A percentile compares a stretch with the other conserved stretches of the same genome.
These are phyloP conservation scores for Halcyon senegalensis DNA, from an alignment of 2,113 vertebrate genomes.

Conservation along the genomic window DNA sequence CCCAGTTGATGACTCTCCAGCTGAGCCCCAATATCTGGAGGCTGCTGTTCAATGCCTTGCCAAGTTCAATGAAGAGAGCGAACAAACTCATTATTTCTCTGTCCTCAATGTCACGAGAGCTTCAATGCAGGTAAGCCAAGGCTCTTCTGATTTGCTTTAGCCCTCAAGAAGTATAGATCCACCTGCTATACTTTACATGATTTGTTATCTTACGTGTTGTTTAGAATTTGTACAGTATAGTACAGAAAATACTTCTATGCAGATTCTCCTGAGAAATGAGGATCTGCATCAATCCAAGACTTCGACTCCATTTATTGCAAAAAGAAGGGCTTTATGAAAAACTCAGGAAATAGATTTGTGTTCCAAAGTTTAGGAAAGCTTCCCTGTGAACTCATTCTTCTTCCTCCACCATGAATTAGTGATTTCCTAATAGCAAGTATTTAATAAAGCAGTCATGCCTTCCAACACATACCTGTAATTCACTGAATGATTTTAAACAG, in stretches of 20 bases:
- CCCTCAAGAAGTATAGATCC: neutral
- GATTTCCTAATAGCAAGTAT: neutral
- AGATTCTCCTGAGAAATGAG: neutral
- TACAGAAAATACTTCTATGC: neutral
- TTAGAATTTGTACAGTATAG: neutral
- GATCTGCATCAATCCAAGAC: neutral
- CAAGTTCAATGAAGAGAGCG: slow-evolving; percentile 56
- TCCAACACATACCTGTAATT: neutral
- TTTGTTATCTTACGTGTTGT: neutral
- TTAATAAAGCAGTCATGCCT: neutral
- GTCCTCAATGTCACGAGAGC: slow-evolving; percentile 57
- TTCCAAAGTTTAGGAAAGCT: neutral
- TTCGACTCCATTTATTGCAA: neutral
- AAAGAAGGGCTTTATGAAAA: neutral
- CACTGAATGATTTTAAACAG: neutral
- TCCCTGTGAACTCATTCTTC: neutral
- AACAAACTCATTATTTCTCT: slow-evolving; percentile 53
- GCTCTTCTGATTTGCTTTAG: neutral
- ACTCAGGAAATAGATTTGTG: neutral
- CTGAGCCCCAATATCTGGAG: neutral
- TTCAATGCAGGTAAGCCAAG: slow-evolving; percentile 61
- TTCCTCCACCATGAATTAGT: neutral
- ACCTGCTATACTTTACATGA: neutral
- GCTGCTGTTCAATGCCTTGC: slow-evolving; percentile 37
- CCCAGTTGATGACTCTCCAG: neutral